Base-by-base conservation (phyloP, 1,140 invertebrate genomes). In the Ostrea edulis region DNA sequence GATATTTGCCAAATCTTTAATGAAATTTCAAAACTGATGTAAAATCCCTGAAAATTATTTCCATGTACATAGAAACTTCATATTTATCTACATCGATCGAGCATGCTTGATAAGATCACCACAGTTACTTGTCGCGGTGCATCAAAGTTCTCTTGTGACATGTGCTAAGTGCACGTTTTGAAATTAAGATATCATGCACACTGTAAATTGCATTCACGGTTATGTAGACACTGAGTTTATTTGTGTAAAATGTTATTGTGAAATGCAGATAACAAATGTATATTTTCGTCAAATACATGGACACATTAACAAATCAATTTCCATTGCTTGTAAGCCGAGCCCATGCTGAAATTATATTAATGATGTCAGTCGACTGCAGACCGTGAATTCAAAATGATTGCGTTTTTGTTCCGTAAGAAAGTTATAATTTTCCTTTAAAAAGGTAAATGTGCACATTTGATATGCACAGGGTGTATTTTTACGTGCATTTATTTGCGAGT, bases 291-390 rank as follows among this genome's bases (percentile, higher is more conserved):
- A 81, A 29, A 20, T 2, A 81, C 25, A 81, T 35, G 9, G 17
- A 35, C 44, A 25, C 71, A 51, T 5, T 35, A 81, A 81, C 9
- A 29, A 5, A 83, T 83, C 53, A 52, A 51, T 54, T 83, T 82
- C n/a, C 71, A 77, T 22, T 29, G 25, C 44, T 81, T 81, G 25
- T 14, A 81, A 11, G 29, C 25, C 25, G 14, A 81, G 25, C 53
- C 82, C 53, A 53, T 51, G 22, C 12, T 53, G n/a, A 52, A 83
- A 54, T n/a, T 83, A 52, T 53, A 35, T 53, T 83, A 83, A 52
- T 51, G 44, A 22, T 51, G 17, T 20, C 20, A 53, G 22, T 22
- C 9, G 12, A 52, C 53, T n/a, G 0, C 29, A 53, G 44, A 53
- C 82, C 44, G 44, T 82, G 44, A 82, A 52, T 51, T 54, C 17